Evolutionary conservation across 2,797 vertebrate species (phyloP).

Genomic region (Scolopax rusticola): DNA sequence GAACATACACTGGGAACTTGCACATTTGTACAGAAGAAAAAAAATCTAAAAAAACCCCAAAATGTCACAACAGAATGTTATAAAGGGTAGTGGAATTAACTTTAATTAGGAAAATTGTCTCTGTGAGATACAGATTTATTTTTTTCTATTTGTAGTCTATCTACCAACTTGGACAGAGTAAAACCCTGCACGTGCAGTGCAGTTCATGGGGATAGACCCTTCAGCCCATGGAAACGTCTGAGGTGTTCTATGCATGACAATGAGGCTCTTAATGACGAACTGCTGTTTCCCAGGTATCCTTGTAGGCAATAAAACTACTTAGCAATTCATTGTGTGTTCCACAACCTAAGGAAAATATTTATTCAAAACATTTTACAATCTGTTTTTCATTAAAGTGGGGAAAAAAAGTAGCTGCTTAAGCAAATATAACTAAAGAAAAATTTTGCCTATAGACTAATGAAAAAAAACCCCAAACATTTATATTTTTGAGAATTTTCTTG

Average conservation of each 20-base stretch:
- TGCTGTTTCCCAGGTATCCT: not conserved
- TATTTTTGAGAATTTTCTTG: not conserved
- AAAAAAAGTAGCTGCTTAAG: not conserved
- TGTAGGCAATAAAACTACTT: not conserved
- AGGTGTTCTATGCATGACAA: not conserved
- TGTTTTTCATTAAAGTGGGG: not conserved
- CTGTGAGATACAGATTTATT: not conserved
- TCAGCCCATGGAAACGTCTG: not conserved
- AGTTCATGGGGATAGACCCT: not conserved
- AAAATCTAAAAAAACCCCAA: not conserved
- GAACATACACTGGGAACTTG: not conserved
- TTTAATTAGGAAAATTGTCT: not conserved
- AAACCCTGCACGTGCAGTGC: not conserved
- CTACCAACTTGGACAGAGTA: not conserved
- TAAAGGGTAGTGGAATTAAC: not conserved
- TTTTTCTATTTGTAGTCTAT: not conserved
- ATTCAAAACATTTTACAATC: not conserved
- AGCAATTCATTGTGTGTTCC: not conserved
- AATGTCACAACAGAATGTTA: not conserved
- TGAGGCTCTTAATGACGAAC: not conserved
- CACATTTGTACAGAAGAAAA: not conserved
- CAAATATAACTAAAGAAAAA: not conserved
- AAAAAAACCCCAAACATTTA: not conserved
- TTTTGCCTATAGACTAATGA: not conserved
- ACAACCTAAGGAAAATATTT: not conserved